Evolutionary conservation across 2,113 vertebrate genomes (phyloP), one percentile per base, ranked within the genome.

Genomic region (Martes martes): DNA sequence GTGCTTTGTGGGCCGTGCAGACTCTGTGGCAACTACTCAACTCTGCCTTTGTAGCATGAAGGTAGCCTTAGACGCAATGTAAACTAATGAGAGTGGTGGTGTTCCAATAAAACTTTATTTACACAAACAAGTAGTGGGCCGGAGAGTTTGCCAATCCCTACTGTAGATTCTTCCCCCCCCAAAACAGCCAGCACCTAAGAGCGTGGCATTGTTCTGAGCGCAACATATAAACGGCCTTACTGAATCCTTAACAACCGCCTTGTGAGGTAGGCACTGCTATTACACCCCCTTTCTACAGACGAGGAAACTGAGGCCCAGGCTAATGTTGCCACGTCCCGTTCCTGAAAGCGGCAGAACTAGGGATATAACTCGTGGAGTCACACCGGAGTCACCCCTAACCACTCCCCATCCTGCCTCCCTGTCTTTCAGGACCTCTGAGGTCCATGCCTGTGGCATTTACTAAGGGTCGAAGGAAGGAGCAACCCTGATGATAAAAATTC

Each of bases 31-130:
- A 76, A 36, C 65, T 31, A 13, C 50, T 73, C 55, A 47, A 4
- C 19, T 42, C 76, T 61, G 78, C 71, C 59, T 73, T 21, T 67
- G 26, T 10, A 78, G n/a, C 39, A 1, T 6, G 4, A 36, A 61
- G n/a, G 71, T 15, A 45, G 26, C 87, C 63, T n/a, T n/a, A 7
- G 36, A 78, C 2, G 2, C 36, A 18, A 33, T 33, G 7, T 18
- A 45, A 89, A 28, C 21, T 23, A 57, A 15, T 1, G 47, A 63
- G 21, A 6, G 11, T 45, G 69, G 76, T 69, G 15, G 10, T 39
- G 33, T 93, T 80, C 91, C 69, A 45, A 50, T 90, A 87, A 94
- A 94, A 39, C 95, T 94, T 82, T 67, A 90, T 90, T 94, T 67
- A 71, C 45, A 50, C 45, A 52, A 57, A 15, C 28, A 78, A 50